These are phyloP conservation scores for Caenorhabditis parvicauda DNA, from an alignment of 2,888 invertebrate species.

Conservation along the genomic window DNA sequence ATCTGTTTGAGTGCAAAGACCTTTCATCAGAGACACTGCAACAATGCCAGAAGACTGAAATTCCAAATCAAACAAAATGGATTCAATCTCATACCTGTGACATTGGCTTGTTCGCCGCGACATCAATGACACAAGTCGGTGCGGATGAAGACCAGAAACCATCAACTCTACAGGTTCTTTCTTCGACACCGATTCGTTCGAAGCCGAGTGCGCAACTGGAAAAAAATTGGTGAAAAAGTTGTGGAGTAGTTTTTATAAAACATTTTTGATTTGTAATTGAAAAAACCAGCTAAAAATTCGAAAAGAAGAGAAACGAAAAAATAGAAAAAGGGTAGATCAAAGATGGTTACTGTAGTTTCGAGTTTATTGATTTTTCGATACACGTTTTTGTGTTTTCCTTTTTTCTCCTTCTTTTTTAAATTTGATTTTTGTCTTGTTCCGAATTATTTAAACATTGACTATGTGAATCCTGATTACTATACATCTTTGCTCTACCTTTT, in stretches of 20 bases:
- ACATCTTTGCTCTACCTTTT: too few relatives aligned
- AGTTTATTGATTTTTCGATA: too few relatives aligned
- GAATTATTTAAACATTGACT: too few relatives aligned
- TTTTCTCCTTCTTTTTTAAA: too few relatives aligned
- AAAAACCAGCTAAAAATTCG: neutral
- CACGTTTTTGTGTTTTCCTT: too few relatives aligned
- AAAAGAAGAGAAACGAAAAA: slow-evolving; percentile 1
- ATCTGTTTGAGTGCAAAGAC: slow-evolving; percentile 34
- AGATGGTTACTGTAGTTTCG: too few relatives aligned
- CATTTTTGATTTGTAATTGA: neutral
- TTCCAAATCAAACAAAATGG: neutral
- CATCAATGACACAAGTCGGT: slow-evolving; percentile 53
- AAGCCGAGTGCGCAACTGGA: slow-evolving; percentile 86
- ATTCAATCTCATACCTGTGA: slow-evolving; percentile 15
- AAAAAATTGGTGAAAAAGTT: slow-evolving; percentile 5
- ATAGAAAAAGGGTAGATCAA: neutral
- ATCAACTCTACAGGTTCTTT: slow-evolving; percentile 69
- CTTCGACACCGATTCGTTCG: slow-evolving; percentile 81
- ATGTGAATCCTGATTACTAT: too few relatives aligned
- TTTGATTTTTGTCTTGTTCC: too few relatives aligned
- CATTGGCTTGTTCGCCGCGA: slow-evolving; percentile 43
- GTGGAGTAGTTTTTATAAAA: too few relatives aligned
- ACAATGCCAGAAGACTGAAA: slow-evolving; percentile 35
- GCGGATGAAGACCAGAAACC: slow-evolving; percentile 45
- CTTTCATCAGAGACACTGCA: slow-evolving; percentile 23